Evolutionary conservation across 2,113 vertebrate genomes (phyloP), one percentile per base, ranked within the genome.

Genomic region (Pontoporia blainvillei): DNA sequence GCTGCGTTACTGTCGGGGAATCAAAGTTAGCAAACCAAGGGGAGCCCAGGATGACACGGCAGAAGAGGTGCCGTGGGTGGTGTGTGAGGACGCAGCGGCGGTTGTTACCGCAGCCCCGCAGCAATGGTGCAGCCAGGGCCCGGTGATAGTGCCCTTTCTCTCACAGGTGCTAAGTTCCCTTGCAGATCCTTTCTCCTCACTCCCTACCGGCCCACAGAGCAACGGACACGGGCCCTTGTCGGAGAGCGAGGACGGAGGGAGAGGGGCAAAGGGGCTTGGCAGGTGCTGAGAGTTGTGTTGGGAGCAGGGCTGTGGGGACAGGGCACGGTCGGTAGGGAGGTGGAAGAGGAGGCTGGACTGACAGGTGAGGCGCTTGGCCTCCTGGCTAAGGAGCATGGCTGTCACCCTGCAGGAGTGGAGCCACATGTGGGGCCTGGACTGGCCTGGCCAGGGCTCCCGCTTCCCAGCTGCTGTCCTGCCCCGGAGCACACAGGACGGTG

Each of bases 381-480:
- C 75, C 76, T 76, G 46, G 34, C 75, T 52, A 21, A 54, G 76
- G 75, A 84, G n/a, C 4, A 21, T n/a, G 49, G 72, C 66, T 71
- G 57, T 34, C 14, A 44, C 31, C 52, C 36, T 71, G 17, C 0
- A 4, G 46, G 34, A 29, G 20, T 12, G 0, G 13, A 17, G 46
- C 41, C 2, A 25, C 69, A 34, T 20, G 34, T 23, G 34, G 49
- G 62, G 69, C 8, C 11, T 21, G 49, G 29, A 49, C 67, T 52
- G 1, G 1, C 29, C 66, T 18, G 46, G 69, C 57, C 14, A 0
- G 2, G 6, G 3, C 25, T 59, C 31, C 20, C 46, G 71, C 25
- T 0, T 1, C 29, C 67, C 23, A 18, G 11, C 76, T 34, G 66
- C 64, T 31, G 12, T 69, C 49, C 82, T 46, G 57, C 78, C 44